Conservation (phyloP, 35 echinoderm and acorn worm genomes). For the Apostichopus parvimensis region DNA sequence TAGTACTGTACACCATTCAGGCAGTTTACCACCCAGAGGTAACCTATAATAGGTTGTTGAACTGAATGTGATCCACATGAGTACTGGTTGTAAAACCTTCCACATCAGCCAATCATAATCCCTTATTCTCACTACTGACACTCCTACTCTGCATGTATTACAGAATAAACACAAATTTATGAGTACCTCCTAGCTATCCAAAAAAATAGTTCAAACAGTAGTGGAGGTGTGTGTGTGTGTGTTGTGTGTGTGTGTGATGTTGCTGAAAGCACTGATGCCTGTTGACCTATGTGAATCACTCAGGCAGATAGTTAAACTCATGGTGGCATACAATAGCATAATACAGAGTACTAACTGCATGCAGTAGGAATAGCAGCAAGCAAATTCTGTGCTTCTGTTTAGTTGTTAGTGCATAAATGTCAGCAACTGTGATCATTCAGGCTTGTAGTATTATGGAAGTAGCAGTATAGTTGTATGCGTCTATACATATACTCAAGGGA, state of each 20-base stretch:
- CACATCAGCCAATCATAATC: constrained; percentile 32
- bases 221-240: background rate
- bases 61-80: constrained; percentile 41
- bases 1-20: too few species aligned
- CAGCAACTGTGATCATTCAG: background rate
- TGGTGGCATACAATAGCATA: constrained; percentile 13
- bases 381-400: background rate
- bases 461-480: too few species aligned
- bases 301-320: constrained; percentile 38
- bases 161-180: constrained; percentile 46
- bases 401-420: constrained; percentile 11
- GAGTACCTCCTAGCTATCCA: constrained; percentile 14
- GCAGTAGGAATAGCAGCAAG: background rate
- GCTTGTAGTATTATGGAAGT: background rate
- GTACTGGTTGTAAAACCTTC: constrained; percentile 16
- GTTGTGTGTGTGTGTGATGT: background rate
- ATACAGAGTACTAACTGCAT: background rate
- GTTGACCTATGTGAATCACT: constrained; percentile 48
- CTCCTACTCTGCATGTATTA: constrained; percentile 32
- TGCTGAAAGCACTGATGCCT: constrained; percentile 21
- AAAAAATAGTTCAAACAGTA: constrained; percentile 12
- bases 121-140: background rate
- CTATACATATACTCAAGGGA: too few species aligned
- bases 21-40: background rate
- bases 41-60: constrained; percentile 9